Evolutionary conservation across 2,797 vertebrate genomes (phyloP), one percentile per base, ranked within the genome.

Genomic region (Chelidonichthys spinosus): DNA sequence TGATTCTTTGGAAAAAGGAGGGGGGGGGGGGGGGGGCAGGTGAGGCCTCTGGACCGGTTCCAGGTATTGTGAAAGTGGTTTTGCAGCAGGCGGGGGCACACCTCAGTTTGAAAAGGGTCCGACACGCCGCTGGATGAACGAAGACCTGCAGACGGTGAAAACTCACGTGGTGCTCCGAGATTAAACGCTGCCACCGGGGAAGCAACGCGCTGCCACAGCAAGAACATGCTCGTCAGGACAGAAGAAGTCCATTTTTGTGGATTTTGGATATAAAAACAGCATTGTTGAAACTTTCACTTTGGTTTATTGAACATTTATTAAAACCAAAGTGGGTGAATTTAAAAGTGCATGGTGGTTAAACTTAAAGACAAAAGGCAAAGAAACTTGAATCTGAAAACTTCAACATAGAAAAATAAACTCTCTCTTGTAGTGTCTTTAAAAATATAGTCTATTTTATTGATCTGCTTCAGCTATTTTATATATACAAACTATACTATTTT

Each of bases 51-150:
- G 89, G 89, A 78, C n/a, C 1, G 0, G 35, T 0, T 83, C 89
- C 90, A 90, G 79, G 53, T 75, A 82, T 91, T 89, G 85, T 89
- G 86, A 68, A 81, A 86, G 75, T n/a, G 76, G 65, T 78, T 82
- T 76, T 70, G 76, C 59, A 78, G 82, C 78, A 79, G 60, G 66
- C 70, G 32, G 13, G 17, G 81, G 72, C 89, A 66, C 87, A 84
- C 88, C 86, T 85, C 44, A 64, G 71, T 71, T 59, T 69, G 47
- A 74, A 71, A 75, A 53, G 33, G 49, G 72, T 67, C 68, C 40
- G 13, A 76, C 61, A 60, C 11, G 17, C 46, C 10, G 68, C 74
- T 63, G 64, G 74, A 78, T 72, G 78, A 88, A 88, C 86, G 83
- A 75, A 80, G 71, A 69, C 49, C 53, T 61, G 63, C 37, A 62